Conservation (phyloP, 2,797 vertebrate genomes). For the Danio kyathit region DNA sequence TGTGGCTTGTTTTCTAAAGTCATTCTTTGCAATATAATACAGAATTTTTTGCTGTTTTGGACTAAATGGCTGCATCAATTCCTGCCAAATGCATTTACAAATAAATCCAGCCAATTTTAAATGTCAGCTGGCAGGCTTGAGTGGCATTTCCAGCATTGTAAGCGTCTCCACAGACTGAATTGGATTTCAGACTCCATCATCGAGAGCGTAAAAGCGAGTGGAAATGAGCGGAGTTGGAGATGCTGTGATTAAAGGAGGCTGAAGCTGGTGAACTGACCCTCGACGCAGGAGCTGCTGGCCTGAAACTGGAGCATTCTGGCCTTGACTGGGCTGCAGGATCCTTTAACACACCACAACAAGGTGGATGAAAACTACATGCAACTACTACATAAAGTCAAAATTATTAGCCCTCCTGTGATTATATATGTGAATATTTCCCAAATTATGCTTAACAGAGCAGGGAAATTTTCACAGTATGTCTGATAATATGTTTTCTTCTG, state of each 20-base stretch:
- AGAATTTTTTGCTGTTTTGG: not conserved
- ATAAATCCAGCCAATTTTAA: constrained; percentile 11
- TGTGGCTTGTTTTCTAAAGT: not conserved
- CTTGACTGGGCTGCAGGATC: constrained; percentile 88
- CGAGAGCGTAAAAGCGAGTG: not conserved
- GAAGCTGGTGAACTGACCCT: constrained; percentile 77
- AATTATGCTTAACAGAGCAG: no score
- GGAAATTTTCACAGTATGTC: no score
- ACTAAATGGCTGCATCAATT: not conserved
- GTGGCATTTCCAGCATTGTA: not conserved
- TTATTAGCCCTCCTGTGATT: no score
- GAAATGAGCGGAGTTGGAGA: not conserved
- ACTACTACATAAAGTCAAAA: no score
- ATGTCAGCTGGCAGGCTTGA: not conserved
- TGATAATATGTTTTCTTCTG: no score
- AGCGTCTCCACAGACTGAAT: not conserved
- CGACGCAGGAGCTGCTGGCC: constrained; percentile 87
- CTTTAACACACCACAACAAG: constrained; percentile 68
- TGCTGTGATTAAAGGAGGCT: not conserved
- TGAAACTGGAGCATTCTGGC: constrained; percentile 84
- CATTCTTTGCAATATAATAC: constrained; percentile 19
- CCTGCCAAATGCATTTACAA: constrained; percentile 9
- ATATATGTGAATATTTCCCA: no score
- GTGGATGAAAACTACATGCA: not conserved
- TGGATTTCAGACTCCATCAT: constrained; percentile 18